phyloP scores from a whole-genome alignment of 2,113 vertebrate species.

The Dascyllus trimaculatus region DNA sequence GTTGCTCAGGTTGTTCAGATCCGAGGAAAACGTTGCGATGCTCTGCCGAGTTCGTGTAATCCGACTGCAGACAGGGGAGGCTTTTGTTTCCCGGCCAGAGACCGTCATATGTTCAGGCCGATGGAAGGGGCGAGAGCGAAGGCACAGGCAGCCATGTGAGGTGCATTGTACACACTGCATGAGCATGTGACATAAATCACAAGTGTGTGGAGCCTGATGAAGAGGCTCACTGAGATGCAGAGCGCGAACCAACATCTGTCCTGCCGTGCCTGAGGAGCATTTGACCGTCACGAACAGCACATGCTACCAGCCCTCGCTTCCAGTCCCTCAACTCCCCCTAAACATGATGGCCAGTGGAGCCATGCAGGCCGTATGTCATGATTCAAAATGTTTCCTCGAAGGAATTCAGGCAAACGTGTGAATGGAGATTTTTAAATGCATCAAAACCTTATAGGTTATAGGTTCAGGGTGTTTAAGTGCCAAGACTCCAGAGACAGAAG shows the following conservation, averaged over 20 bases:
- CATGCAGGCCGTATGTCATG: slow-evolving; percentile 28
- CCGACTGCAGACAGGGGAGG: slow-evolving; percentile 37
- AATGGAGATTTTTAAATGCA: background rate
- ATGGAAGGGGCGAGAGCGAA: slow-evolving; percentile 12
- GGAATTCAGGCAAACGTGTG: slow-evolving; percentile 1
- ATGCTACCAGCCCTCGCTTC: slow-evolving; percentile 30
- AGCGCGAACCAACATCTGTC: slow-evolving; percentile 61
- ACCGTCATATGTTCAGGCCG: slow-evolving; percentile 63
- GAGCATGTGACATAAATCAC: slow-evolving; percentile 74
- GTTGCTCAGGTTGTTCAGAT: slow-evolving; percentile 8
- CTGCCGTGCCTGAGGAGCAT: slow-evolving; percentile 22
- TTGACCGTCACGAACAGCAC: slow-evolving; percentile 41
- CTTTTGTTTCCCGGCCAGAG: slow-evolving; percentile 54
- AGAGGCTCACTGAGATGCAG: slow-evolving; percentile 24
- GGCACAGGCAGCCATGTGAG: slow-evolving; percentile 51
- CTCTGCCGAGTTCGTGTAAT: slow-evolving; percentile 17
- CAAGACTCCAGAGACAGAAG: background rate
- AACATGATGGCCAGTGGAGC: slow-evolving; percentile 4
- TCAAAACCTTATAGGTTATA: no score
- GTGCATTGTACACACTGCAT: slow-evolving; percentile 42
- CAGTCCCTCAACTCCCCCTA: background rate
- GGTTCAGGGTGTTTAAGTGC: background rate
- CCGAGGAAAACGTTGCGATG: background rate
- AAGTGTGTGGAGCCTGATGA: slow-evolving; percentile 55
- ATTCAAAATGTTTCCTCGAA: background rate